Base-by-base conservation (phyloP, 2,797 vertebrate species). In the Xerus rutilus region DNA sequence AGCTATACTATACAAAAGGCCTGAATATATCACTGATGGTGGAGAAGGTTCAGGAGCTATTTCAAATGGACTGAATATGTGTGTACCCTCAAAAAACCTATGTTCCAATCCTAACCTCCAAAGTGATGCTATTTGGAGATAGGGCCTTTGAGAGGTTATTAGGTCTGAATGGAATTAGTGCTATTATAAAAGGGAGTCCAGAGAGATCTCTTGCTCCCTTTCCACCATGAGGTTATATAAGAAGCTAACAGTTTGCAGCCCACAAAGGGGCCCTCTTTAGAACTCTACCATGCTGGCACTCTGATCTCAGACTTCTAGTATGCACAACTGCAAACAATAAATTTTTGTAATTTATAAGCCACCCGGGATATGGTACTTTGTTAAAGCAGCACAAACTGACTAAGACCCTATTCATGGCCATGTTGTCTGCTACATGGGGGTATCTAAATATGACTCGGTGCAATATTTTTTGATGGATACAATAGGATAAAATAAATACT, bases 401-500 rank as follows among this genome's bases (percentile, higher is more conserved):
- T 59, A 69, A n/a, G 59, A 28, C 25, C 64, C 73, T 64, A 47
- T 28, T 84, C 73, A 76, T 5, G 20, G 15, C 21, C 47, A 94
- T 15, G 30, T 54, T 91, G 59, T 30, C 74, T 93, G 47, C 47
- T 39, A 3, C 18, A 9, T 12, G 1, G 30, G 21, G n/a, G 11
- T 47, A 70, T 76, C 39, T 74, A 54, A 88, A 47, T 18, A 43
- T 82, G 82, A 86, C 28, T 87, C 81, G 9, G 5, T 59, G 7
- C 6, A 93, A 83, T 93, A 85, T 73, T 76, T 28, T 70, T 70
- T 86, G 14, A 62, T 96, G n/a, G 70, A 85, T 77, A 1, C 0
- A 62, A 64, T 72, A 35, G 57, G 43, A 86, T 84, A 87, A 91
- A 92, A 47, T 73, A 87, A 87, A 84, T 43, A 39, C n/a, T 9